Evolutionary conservation across 1,140 invertebrate species (phyloP), one percentile per base, ranked within the genome.

Genomic region (Bombus consobrinus): DNA sequence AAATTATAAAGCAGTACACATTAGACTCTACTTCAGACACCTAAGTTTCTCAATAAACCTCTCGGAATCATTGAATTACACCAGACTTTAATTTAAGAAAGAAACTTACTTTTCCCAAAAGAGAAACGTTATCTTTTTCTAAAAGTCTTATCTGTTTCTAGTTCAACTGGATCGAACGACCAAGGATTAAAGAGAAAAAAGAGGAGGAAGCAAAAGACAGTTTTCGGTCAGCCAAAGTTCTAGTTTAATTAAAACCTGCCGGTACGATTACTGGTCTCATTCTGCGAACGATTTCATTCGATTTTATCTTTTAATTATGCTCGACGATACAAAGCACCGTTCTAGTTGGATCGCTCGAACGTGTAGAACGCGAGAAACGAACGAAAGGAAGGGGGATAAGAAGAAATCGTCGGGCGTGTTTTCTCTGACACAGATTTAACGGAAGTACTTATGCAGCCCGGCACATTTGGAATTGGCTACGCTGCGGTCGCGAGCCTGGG

Each of bases 381-480:
- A 37, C 22, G 25, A 25, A 34, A 10, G 15, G 66, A n/a, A n/a
- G 32, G 22, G 41, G 57, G 47, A 6, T 13, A 12, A n/a, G 41
- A 72, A 85, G 57, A 81, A 85, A 74, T 85, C 41, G 76, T 75
- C 72, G 37, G 5, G 43, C 76, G 47, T 71, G 57, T 88, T 86
- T 76, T 32, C 68, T 75, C 82, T 86, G 75, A 86, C 87, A 72
- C 75, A 86, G 77, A 89, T 89, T 89, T 84, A 84, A 73, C 75
- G 68, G 81, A 78, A 87, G 81, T 57, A 41, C 81, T 87, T 83
- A 82, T 83, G 71, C 59, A 88, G 77, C 74, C 64, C 10, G 37
- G 43, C 66, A 80, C 71, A 75, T 83, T 87, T 53, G 68, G 47
- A 69, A 87, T 79, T 66, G 74, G 57, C 1, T 47, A 25, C 43